These are phyloP conservation scores for Jordanella pulchra DNA, from an alignment of 2,797 vertebrate genomes.

Conservation along the genomic window DNA sequence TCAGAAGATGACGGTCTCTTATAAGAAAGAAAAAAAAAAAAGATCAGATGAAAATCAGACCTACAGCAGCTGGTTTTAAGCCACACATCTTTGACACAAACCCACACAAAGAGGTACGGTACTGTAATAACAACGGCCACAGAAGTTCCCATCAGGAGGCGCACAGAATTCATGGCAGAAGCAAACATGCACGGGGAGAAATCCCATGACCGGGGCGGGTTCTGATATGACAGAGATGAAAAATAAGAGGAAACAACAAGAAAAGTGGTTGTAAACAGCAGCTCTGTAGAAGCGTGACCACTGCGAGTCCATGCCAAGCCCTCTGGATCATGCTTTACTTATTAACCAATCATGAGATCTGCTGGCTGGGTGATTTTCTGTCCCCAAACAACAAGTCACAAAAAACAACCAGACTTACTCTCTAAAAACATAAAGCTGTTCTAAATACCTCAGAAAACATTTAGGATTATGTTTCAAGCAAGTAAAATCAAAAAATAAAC, in stretches of 20 bases:
- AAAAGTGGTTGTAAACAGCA: constrained; percentile 63
- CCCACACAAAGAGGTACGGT: constrained; percentile 22
- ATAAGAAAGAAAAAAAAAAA: not conserved
- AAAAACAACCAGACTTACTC: constrained; percentile 31
- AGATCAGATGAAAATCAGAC: constrained; percentile 19
- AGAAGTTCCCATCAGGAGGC: constrained; percentile 20
- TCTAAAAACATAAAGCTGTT: not conserved
- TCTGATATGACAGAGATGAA: constrained; percentile 49
- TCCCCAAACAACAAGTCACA: too few relatives aligned
- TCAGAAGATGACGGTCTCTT: constrained; percentile 12
- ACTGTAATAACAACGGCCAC: constrained; percentile 22
- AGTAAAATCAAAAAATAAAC: not conserved
- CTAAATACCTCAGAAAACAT: not conserved
- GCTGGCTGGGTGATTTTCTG: constrained; percentile 53
- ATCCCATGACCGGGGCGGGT: constrained; percentile 60
- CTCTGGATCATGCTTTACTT: constrained; percentile 78
- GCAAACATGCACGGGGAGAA: constrained; percentile 42
- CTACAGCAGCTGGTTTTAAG: not conserved
- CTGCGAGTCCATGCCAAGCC: constrained; percentile 65
- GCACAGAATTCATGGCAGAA: constrained; percentile 16
- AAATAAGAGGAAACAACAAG: constrained; percentile 66
- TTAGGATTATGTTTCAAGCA: not conserved
- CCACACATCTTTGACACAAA: not conserved
- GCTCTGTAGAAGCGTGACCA: constrained; percentile 59
- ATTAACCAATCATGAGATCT: constrained; percentile 79